These are phyloP conservation scores for Clistopyga incitator DNA, from an alignment of 2,888 invertebrate genomes.

Conservation along the genomic window DNA sequence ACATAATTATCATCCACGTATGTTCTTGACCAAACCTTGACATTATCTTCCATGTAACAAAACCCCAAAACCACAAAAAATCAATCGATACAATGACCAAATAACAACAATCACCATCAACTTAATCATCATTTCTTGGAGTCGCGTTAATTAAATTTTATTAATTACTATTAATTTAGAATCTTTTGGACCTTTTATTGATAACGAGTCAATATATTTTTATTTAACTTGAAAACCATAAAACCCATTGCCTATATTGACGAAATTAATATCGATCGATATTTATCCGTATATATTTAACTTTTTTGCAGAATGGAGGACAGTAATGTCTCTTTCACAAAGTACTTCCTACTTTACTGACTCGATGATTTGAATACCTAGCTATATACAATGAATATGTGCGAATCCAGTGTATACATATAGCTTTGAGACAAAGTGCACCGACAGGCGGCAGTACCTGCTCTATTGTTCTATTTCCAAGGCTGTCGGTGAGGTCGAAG, in stretches of 20 bases:
- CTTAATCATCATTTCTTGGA: neutral
- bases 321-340: constrained; percentile 58
- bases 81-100: neutral
- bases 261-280: constrained; percentile 34
- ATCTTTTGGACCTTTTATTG: neutral
- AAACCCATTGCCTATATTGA: neutral
- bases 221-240: neutral
- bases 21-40: too few species aligned
- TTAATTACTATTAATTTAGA: too few species aligned
- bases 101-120: neutral
- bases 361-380: constrained; percentile 44
- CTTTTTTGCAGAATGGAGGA: constrained; percentile 23
- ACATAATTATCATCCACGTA: too few species aligned
- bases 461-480: constrained; percentile 70
- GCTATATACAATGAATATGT: constrained; percentile 22
- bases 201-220: neutral
- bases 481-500: constrained; percentile 69
- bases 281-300: constrained; percentile 11
- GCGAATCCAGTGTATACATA: constrained; percentile 18
- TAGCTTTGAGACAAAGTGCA: constrained; percentile 46
- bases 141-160: too few species aligned
- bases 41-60: too few species aligned
- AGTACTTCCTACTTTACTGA: constrained; percentile 49
- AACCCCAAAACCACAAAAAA: too few species aligned
- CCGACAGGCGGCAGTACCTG: constrained; percentile 22